phyloP scores from a whole-genome alignment of 2,888 invertebrate genomes.

The Osmoderma eremita region DNA sequence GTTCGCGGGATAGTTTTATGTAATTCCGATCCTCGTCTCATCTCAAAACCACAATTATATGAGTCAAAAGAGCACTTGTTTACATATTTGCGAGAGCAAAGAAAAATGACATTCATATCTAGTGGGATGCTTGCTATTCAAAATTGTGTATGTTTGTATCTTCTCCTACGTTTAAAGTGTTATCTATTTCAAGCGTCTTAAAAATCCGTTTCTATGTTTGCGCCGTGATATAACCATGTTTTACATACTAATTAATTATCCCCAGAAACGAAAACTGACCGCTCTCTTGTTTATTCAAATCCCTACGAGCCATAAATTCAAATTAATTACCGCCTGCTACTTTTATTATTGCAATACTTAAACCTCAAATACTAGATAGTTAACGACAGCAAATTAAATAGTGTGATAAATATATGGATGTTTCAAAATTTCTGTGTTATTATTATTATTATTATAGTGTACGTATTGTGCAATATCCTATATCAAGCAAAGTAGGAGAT shows the following conservation, averaged over 20 bases:
- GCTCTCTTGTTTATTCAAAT: slow-evolving; percentile 14
- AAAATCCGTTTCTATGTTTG: slow-evolving; percentile 12
- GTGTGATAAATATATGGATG: too few species aligned
- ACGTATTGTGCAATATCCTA: too few species aligned
- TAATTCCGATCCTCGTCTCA: slow-evolving; percentile 21
- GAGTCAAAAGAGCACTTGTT: slow-evolving; percentile 39
- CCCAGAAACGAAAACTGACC: background rate
- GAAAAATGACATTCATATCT: slow-evolving; percentile 39
- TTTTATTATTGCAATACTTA: background rate
- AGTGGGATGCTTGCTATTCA: slow-evolving; percentile 18
- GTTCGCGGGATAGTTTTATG: slow-evolving; percentile 12
- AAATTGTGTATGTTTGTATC: background rate
- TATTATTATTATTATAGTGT: too few species aligned
- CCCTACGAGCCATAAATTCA: background rate
- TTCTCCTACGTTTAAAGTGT: slow-evolving; percentile 33
- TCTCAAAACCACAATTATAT: slow-evolving; percentile 33
- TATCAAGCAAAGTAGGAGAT: too few species aligned
- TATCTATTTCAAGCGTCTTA: slow-evolving; percentile 29
- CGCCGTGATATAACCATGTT: slow-evolving; percentile 31
- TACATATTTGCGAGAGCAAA: slow-evolving; percentile 27
- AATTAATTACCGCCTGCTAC: background rate
- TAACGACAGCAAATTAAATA: too few species aligned
- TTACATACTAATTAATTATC: slow-evolving; percentile 15
- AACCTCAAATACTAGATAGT: too few species aligned
- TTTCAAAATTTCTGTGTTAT: too few species aligned